Evolutionary conservation across 2,113 vertebrate genomes (phyloP).

Genomic region (Rhegmatorhina hoffmannsi): DNA sequence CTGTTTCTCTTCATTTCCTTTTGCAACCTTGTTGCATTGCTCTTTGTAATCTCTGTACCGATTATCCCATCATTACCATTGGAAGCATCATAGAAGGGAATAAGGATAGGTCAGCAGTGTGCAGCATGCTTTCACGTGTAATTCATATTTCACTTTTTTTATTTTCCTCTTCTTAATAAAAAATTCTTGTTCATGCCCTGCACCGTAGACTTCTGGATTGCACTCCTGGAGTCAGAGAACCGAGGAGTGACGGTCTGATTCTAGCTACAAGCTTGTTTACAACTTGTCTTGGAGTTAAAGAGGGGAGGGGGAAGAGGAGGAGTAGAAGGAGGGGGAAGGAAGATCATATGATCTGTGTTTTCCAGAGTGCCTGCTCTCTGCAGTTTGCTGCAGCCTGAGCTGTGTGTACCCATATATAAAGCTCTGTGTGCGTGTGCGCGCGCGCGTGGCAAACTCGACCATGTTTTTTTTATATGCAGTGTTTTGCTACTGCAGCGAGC

Average conservation of each 20-base stretch:
- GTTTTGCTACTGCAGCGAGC: slow-evolving; percentile 68
- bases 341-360: slow-evolving; percentile 70
- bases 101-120: background rate
- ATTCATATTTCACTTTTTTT: background rate
- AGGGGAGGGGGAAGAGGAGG: slow-evolving; percentile 51
- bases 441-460: background rate
- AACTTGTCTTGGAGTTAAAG: slow-evolving; percentile 61
- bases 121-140: background rate
- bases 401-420: slow-evolving; percentile 8
- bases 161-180: background rate
- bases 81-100: background rate
- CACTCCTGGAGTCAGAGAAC: background rate
- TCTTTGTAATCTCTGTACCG: background rate
- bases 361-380: slow-evolving; percentile 64
- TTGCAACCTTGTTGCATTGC: background rate
- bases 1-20: background rate
- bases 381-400: slow-evolving; percentile 68
- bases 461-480: slow-evolving; percentile 60
- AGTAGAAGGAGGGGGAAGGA: slow-evolving; percentile 42
- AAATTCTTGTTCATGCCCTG: background rate
- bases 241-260: slow-evolving; percentile 47
- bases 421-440: background rate
- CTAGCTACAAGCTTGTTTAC: slow-evolving; percentile 72
- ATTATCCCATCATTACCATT: background rate
- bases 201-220: background rate